phyloP scores from a whole-genome alignment of 2,113 vertebrate genomes.

The Amphiprion percula region DNA sequence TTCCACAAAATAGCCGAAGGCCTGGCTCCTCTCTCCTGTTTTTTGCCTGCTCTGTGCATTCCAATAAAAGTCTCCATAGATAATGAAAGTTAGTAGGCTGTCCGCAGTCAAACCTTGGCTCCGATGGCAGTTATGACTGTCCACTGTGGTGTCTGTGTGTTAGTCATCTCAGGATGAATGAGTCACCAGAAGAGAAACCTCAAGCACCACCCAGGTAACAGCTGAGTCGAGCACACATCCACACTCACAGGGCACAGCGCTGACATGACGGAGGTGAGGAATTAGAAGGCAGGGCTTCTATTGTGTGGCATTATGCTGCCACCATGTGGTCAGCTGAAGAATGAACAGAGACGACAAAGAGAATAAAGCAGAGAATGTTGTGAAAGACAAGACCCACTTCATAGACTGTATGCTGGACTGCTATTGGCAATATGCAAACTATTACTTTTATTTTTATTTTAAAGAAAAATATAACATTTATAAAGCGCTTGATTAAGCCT shows the following conservation, averaged over 20 bases:
- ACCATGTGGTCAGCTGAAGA: slow-evolving; percentile 59
- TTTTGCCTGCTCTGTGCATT: slow-evolving; percentile 46
- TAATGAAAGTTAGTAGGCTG: slow-evolving; percentile 46
- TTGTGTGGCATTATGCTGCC: slow-evolving; percentile 63
- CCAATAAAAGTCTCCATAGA: slow-evolving; percentile 63
- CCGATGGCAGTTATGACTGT: slow-evolving; percentile 54
- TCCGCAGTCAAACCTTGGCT: slow-evolving; percentile 45
- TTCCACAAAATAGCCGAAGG: slow-evolving; percentile 51
- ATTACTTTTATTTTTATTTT: too few relatives aligned
- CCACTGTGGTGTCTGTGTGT: slow-evolving; percentile 63
- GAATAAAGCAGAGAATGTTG: too few relatives aligned
- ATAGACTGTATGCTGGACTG: too few relatives aligned
- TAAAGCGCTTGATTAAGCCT: too few relatives aligned
- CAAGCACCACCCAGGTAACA: slow-evolving; percentile 71
- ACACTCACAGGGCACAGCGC: slow-evolving; percentile 9
- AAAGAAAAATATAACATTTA: too few relatives aligned
- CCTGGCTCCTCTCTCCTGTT: slow-evolving; percentile 33
- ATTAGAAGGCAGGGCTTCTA: neutral
- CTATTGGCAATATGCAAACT: too few relatives aligned
- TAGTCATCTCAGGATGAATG: slow-evolving; percentile 75
- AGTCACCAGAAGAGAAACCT: slow-evolving; percentile 73
- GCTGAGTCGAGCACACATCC: slow-evolving; percentile 39
- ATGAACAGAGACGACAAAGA: neutral
- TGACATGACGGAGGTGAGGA: neutral
- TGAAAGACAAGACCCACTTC: too few relatives aligned